Evolutionary conservation across 2,113 vertebrate species (phyloP), one percentile per base, ranked within the genome.

Genomic region (Lepisosteus osseus): DNA sequence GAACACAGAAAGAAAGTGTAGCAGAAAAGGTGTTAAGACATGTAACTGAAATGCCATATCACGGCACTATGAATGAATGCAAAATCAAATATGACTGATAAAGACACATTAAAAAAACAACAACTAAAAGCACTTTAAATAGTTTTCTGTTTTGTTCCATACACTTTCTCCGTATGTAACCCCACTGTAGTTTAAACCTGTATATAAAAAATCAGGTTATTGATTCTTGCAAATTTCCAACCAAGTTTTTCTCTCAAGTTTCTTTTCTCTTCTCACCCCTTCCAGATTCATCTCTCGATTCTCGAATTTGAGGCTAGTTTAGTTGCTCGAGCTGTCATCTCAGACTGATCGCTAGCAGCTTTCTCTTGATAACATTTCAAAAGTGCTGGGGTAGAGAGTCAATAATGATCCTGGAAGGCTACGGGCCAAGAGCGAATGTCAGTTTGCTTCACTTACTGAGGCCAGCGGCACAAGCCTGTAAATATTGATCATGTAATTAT

Each of bases 401-500:
- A 64, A 64, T 64, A 64, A 40, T 64, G 7, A 17, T 14, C 17
- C 17, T 29, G 40, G 62, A 5, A 1, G 62, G n/a, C 62, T 40
- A 43, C 62, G 6, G 62, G n/a, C 41, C 41, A 64, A 14, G 17
- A 29, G 12, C 8, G 3, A 43, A 14, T 64, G 62, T 64, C 62
- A 64, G 62, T 43, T 64, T 64, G 7, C 41, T 64, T 64, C 62
- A 43, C 62, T 64, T 40, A 40, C 62, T 64, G 41, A 64, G 62
- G 41, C 9, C 14, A 8, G 62, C 3, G 3, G 62, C 62, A 29
- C 6, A 64, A 3, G 14, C 62, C 17, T 64, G 17, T 64, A 64
- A 15, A 64, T 64, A 29, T 43, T 64, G 62, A 64, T 64, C 62
- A 64, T 41, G 62, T 64, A 64, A 64, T 64, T 64, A 40, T 40